phyloP scores from a whole-genome alignment of 2,888 invertebrate genomes.

The Luperina nickerlii region DNA sequence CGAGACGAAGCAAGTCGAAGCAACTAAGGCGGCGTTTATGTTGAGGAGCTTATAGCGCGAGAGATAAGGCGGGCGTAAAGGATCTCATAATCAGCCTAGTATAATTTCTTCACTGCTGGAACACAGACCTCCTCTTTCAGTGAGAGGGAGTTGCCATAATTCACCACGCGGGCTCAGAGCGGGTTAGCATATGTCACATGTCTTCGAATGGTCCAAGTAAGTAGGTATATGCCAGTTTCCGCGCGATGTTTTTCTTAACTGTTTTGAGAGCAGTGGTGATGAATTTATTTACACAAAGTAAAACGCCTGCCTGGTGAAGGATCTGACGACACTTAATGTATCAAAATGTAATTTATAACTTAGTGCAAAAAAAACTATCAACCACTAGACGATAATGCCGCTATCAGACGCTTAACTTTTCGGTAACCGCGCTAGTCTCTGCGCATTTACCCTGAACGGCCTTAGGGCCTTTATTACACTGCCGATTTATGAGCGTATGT shows the following conservation, averaged over 20 bases:
- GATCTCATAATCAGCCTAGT: background rate
- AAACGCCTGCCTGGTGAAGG: no score
- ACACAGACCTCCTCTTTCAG: background rate
- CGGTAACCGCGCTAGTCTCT: background rate
- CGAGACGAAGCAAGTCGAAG: conserved; percentile 20
- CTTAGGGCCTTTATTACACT: background rate
- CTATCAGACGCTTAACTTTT: background rate
- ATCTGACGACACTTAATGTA: background rate
- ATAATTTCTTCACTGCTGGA: background rate
- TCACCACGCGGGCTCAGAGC: background rate
- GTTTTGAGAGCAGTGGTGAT: no score
- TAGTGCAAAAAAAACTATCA: background rate
- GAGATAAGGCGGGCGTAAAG: background rate
- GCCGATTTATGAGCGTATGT: background rate
- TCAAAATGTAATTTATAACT: background rate
- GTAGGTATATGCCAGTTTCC: no score
- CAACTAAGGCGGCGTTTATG: conserved; percentile 7
- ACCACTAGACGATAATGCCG: background rate
- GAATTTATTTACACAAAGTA: no score
- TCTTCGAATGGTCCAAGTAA: background rate
- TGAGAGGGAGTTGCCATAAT: background rate
- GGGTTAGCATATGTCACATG: background rate
- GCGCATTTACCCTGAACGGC: background rate
- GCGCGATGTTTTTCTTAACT: background rate
- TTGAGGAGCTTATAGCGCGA: background rate